Evolutionary conservation across 2,888 invertebrate genomes (phyloP).

Genomic region (Myopa testacea): DNA sequence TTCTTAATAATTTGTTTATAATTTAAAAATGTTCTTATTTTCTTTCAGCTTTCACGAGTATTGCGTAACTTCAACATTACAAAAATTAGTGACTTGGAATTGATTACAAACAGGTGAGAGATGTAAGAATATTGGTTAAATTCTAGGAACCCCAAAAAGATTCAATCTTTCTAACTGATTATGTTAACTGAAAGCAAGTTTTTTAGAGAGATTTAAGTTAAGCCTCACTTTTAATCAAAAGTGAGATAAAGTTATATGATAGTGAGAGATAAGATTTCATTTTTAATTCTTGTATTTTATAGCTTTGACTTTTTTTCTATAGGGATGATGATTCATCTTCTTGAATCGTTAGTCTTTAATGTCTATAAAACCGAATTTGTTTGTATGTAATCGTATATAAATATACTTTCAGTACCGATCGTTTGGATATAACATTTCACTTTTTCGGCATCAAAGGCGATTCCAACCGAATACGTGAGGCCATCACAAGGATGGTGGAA

Average conservation of each 20-base stretch:
- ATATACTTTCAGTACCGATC: constrained; percentile 61
- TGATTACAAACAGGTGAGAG: constrained; percentile 78
- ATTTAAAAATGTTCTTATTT: background rate
- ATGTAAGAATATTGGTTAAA: background rate
- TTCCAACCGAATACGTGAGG: constrained; percentile 66
- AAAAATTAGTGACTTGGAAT: constrained; percentile 73
- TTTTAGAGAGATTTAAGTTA: too few relatives aligned
- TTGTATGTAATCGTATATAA: too few relatives aligned
- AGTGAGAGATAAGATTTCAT: too few relatives aligned
- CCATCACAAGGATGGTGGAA: constrained; percentile 73
- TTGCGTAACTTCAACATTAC: constrained; percentile 76
- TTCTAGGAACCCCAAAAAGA: background rate
- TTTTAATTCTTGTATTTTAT: too few relatives aligned
- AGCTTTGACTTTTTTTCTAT: too few relatives aligned
- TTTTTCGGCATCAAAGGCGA: constrained; percentile 68
- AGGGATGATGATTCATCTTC: too few relatives aligned
- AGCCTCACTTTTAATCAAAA: too few relatives aligned
- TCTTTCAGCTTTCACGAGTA: constrained; percentile 74
- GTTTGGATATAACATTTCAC: constrained; percentile 71
- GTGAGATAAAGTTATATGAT: too few relatives aligned
- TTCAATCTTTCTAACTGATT: too few relatives aligned
- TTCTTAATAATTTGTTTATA: background rate
- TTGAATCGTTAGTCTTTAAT: too few relatives aligned
- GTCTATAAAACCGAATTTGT: too few relatives aligned
- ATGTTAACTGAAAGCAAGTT: too few relatives aligned